These are phyloP conservation scores for Drosophila melanica DNA, from an alignment of 1,140 invertebrate species.

Conservation along the genomic window DNA sequence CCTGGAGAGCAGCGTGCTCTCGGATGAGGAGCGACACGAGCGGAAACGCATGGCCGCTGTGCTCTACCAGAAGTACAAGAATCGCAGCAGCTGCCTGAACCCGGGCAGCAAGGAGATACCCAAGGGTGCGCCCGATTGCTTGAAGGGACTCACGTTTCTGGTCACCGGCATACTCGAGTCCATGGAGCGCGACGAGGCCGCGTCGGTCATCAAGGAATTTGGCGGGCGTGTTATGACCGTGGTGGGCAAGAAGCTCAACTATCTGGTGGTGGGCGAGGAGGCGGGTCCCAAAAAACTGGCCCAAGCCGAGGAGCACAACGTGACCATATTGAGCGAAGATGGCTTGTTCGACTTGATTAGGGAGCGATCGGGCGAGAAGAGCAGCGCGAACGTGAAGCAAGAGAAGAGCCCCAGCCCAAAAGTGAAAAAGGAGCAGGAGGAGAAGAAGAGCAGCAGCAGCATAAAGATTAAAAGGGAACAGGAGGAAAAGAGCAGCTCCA, in stretches of 20 bases:
- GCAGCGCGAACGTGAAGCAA: conserved; percentile 17
- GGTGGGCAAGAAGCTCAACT: conserved; percentile 92
- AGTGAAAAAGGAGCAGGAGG: conserved; percentile 21
- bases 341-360: conserved; percentile 92
- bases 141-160: conserved; percentile 91
- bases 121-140: conserved; percentile 90
- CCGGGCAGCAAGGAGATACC: conserved; percentile 93
- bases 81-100: conserved; percentile 90
- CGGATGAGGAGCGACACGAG: conserved; percentile 87
- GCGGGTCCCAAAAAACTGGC: conserved; percentile 92
- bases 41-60: conserved; percentile 87
- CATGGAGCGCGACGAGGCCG: conserved; percentile 92
- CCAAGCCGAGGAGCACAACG: conserved; percentile 90
- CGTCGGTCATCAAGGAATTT: conserved; percentile 90
- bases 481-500: conserved; percentile 4
- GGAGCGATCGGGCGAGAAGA: conserved; percentile 84
- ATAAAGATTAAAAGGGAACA: conserved; percentile 7
- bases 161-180: conserved; percentile 95
- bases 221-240: conserved; percentile 90
- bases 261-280: conserved; percentile 93
- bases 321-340: conserved; percentile 92
- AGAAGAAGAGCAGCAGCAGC: conserved; percentile 25
- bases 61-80: conserved; percentile 90
- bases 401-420: conserved; percentile 12
- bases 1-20: conserved; percentile 79